These are phyloP conservation scores for Remorina albescens DNA, from an alignment of 2,797 vertebrate species.

Conservation along the genomic window DNA sequence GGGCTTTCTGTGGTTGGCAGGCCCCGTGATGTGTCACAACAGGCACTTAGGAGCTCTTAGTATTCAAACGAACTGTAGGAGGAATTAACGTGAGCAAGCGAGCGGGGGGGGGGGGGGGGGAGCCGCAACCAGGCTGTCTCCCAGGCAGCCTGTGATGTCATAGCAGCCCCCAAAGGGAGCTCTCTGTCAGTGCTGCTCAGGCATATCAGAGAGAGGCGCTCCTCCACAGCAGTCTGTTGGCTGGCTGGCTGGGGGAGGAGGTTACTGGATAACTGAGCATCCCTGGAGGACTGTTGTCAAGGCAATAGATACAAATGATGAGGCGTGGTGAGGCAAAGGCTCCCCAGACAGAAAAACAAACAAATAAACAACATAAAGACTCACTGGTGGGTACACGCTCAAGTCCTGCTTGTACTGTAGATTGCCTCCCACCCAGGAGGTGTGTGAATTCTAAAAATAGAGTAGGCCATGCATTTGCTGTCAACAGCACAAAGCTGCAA, in stretches of 20 bases:
- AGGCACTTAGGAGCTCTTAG: conserved; percentile 73
- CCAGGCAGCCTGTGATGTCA: conserved; percentile 79
- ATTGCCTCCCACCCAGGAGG: conserved; percentile 6
- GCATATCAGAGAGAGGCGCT: conserved; percentile 67
- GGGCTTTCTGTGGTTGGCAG: conserved; percentile 64
- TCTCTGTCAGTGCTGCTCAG: conserved; percentile 71
- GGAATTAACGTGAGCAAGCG: conserved; percentile 65
- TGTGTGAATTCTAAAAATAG: conserved; percentile 27
- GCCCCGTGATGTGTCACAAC: conserved; percentile 76
- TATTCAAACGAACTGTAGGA: conserved; percentile 71
- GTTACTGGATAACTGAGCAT: conserved; percentile 73
- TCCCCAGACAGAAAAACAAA: conserved; percentile 60
- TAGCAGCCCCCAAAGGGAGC: conserved; percentile 66
- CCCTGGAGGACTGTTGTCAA: conserved; percentile 78
- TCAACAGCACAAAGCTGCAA: conserved; percentile 6
- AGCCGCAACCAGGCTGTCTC: conserved; percentile 72
- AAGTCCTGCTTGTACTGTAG: conserved; percentile 10
- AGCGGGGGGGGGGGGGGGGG: conserved; percentile 59
- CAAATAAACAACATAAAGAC: conserved; percentile 50
- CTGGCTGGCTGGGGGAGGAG: conserved; percentile 61
- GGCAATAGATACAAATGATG: conserved; percentile 77
- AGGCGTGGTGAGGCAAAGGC: conserved; percentile 56
- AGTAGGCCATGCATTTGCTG: conserved; percentile 13
- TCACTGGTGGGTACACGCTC: conserved; percentile 12
- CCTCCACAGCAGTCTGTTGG: conserved; percentile 57